These are phyloP conservation scores for Chaetodon trifascialis DNA, from an alignment of 2,113 vertebrate genomes.

Conservation along the genomic window DNA sequence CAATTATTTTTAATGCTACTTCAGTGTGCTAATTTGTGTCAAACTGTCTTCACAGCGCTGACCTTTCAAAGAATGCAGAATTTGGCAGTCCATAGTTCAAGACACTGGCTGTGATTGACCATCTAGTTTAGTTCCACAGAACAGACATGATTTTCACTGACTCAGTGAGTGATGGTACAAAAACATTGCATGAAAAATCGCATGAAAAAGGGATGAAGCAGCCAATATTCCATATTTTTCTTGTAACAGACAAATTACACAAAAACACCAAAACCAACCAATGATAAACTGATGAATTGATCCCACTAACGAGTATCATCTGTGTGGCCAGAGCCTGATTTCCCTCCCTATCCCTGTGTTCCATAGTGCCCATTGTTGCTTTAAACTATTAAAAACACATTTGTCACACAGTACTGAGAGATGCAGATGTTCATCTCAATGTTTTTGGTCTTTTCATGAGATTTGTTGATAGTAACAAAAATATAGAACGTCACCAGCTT, in stretches of 20 bases:
- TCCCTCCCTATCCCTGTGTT: no score
- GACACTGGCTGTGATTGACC: conserved; percentile 8
- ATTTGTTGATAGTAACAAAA: neutral
- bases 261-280: conserved; percentile 17
- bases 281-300: neutral
- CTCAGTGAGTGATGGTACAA: neutral
- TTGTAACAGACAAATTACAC: neutral
- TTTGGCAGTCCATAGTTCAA: neutral
- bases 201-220: no score
- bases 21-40: conserved; percentile 21
- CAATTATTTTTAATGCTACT: conserved; percentile 2
- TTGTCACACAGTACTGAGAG: neutral
- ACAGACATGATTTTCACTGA: neutral
- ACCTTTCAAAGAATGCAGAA: conserved; percentile 33
- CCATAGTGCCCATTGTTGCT: no score
- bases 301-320: neutral
- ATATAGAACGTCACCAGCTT: neutral
- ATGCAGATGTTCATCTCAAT: neutral
- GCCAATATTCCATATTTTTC: neutral
- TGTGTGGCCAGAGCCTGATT: neutral
- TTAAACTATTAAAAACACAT: no score
- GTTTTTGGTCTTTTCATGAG: neutral
- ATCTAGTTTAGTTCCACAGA: neutral
- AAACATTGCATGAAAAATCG: neutral
- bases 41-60: conserved; percentile 24